phyloP scores from a whole-genome alignment of 2,888 invertebrate species.

The Dusona sp. region DNA sequence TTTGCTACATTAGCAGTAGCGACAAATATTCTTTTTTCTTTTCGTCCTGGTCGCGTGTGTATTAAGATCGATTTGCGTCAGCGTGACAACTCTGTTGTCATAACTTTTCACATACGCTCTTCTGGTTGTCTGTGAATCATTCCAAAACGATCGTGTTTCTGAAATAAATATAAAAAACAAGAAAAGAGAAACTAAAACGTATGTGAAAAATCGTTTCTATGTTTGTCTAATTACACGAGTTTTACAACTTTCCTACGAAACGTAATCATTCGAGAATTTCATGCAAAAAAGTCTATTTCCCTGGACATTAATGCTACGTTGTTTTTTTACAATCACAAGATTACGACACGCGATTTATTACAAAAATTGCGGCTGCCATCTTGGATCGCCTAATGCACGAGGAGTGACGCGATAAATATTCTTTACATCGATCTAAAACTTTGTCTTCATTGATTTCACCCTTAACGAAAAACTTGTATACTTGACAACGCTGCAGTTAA shows the following conservation, averaged over 20 bases:
- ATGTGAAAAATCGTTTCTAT: no score
- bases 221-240: no score
- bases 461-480: neutral
- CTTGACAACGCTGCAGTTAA: neutral
- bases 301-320: neutral
- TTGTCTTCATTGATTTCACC: neutral
- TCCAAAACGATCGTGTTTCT: neutral
- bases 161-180: neutral
- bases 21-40: constrained; percentile 37
- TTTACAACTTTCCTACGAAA: no score
- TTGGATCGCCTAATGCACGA: neutral
- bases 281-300: neutral
- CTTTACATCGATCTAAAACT: neutral
- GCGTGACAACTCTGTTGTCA: constrained; percentile 62
- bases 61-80: constrained; percentile 66
- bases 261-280: no score
- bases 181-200: neutral
- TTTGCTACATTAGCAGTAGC: constrained; percentile 39
- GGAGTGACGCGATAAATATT: neutral
- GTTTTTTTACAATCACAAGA: neutral
- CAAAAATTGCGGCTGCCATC: neutral
- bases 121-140: neutral
- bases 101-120: constrained; percentile 39
- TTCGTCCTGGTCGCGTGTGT: constrained; percentile 1
- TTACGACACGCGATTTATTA: neutral